Base-by-base conservation (phyloP, 2,797 vertebrate genomes). In the Linurgus olivaceus region DNA sequence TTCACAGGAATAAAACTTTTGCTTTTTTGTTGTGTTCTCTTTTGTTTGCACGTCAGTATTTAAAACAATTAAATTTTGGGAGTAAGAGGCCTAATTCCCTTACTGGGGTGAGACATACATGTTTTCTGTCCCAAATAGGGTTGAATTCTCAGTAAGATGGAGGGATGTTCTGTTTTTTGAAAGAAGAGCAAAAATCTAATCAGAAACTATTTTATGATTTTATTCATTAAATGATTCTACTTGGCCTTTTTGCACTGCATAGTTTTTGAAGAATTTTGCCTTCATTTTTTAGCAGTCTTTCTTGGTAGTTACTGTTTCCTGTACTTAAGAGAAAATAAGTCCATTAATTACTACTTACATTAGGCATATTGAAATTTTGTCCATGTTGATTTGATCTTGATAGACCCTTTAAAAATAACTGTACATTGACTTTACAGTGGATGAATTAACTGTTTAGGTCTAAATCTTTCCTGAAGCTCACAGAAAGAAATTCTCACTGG, bases 341-440 rank as follows among this genome's bases (percentile, higher is more conserved):
- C 14, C 70, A 42, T 93, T 94, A 92, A 94, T 96, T 94, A 65
- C 38, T 55, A 52, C 57, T 86, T 96, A 31, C 0, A 18, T 95
- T 87, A 88, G 44, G 28, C 31, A 26, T 84, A 55, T 83, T 26
- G 38, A 71, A 93, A 40, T 79, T 73, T 92, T 73, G 26, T 88
- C 31, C n/a, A 38, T 72, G 51, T 87, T 92, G 77, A 80, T 79
- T 44, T 90, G 45, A 75, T 81, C 75, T 84, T 89, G 59, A 70
- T 52, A 74, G 61, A 44, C 12, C 37, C 59, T 91, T 88, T 70
- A 40, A 63, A 89, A 83, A 47, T 45, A 11, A 47, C 58, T 96
- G 86, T 48, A 40, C 9, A 6, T 26, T 37, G 47, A 51, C 59
- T 95, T 93, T 68, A 37, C 47, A 88, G 55, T 78, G 62, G 35